Percentiles rank a stretch among this genome's conserved stretches.
Conservation (phyloP, 2,797 vertebrate species). For the Pogonophryne albipinna region DNA sequence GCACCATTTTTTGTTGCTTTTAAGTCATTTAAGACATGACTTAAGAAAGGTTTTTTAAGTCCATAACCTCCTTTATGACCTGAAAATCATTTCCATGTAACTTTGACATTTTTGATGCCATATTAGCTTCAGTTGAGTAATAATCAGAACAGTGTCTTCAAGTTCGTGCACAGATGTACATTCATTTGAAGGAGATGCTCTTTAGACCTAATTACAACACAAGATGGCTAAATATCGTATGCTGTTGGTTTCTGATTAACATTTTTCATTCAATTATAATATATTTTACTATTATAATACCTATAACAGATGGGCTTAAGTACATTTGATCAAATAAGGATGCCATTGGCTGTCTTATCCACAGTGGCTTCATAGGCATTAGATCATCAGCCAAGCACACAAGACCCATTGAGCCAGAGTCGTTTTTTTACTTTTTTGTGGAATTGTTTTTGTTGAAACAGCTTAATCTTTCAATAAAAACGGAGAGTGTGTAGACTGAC, state of each 20-base stretch:
- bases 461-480: background rate
- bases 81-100: background rate
- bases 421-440: background rate
- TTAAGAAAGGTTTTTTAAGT: background rate
- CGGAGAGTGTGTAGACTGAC: background rate
- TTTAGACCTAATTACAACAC: background rate
- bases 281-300: background rate
- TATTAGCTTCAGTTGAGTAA: slow-evolving; percentile 3
- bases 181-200: slow-evolving; percentile 8
- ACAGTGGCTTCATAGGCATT: slow-evolving; percentile 22
- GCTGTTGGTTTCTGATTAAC: background rate
- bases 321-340: slow-evolving; percentile 4
- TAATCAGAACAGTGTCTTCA: background rate
- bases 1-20: background rate
- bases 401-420: background rate
- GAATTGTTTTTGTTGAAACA: slow-evolving; percentile 8
- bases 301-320: background rate
- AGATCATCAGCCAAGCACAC: slow-evolving; percentile 10
- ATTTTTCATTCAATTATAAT: no score
- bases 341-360: slow-evolving; percentile 4
- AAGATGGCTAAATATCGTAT: background rate
- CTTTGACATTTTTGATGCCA: no score
- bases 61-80: background rate
- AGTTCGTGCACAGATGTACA: background rate
- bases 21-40: background rate